A percentile compares a stretch with the other conserved stretches of the same genome.
phyloP scores from a whole-genome alignment of 2,797 vertebrate species.

The Gambusia yucatana region DNA sequence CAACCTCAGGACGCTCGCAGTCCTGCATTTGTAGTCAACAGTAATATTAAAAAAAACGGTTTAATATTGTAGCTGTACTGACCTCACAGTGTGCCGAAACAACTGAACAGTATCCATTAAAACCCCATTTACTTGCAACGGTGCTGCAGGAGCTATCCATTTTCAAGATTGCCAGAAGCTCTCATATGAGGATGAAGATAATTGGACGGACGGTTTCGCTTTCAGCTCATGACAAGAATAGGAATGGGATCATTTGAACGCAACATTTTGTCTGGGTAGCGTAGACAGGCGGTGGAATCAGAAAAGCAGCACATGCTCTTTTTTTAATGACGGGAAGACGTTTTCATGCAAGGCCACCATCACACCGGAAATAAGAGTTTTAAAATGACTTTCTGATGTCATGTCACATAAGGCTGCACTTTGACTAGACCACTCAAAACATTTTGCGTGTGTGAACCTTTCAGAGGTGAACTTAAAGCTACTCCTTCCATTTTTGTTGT shows the following conservation, averaged over 20 bases:
- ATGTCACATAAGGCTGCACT: neutral
- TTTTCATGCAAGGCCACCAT: neutral
- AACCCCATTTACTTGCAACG: neutral
- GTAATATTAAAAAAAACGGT: neutral
- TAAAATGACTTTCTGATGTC: neutral
- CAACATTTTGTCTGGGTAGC: neutral
- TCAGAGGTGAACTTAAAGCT: neutral
- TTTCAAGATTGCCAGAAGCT: neutral
- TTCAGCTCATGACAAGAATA: neutral
- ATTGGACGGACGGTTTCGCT: neutral
- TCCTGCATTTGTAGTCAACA: neutral
- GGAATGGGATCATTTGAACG: neutral
- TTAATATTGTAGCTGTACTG: neutral
- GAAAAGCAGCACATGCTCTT: neutral
- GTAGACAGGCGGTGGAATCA: neutral
- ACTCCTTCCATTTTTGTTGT: neutral
- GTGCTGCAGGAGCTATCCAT: neutral
- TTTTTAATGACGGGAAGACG: neutral
- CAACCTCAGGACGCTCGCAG: neutral
- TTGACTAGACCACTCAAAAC: neutral
- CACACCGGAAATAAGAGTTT: neutral
- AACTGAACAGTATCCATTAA: neutral
- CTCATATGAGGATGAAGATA: neutral
- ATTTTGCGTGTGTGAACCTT: neutral
- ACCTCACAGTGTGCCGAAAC: neutral